Evolutionary conservation across 2,113 vertebrate genomes (phyloP).

Genomic region (Aegithalos caudatus): DNA sequence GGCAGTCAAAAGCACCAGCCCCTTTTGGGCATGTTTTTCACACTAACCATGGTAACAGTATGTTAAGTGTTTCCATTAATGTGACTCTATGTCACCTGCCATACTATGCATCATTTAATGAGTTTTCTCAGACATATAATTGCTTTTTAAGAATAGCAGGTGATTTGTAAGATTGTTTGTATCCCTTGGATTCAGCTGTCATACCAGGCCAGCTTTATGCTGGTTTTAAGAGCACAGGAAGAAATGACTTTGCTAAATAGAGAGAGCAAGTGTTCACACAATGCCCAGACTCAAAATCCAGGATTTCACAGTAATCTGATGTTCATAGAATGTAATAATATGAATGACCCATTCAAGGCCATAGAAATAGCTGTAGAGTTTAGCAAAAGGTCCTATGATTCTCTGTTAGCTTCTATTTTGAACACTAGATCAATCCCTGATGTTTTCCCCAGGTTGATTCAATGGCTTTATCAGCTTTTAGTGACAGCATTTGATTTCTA

Average conservation of each 20-base stretch:
- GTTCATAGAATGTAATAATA: background rate
- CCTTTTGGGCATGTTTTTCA: constrained; percentile 11
- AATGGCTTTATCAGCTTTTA: background rate
- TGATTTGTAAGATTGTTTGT: background rate
- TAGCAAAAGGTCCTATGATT: background rate
- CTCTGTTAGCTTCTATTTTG: background rate
- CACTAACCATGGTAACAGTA: constrained; percentile 8
- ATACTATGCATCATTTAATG: constrained; percentile 27
- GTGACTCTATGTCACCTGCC: background rate
- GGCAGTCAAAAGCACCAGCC: background rate
- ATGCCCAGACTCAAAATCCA: background rate
- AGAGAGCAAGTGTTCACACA: background rate
- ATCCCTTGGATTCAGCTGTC: background rate
- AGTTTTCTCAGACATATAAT: constrained; percentile 14
- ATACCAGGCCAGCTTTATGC: background rate
- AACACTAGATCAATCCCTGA: background rate
- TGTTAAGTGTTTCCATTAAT: constrained; percentile 11
- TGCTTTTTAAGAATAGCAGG: constrained; percentile 23
- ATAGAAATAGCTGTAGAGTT: background rate
- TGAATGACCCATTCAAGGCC: background rate
- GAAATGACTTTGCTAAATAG: background rate
- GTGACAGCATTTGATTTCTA: constrained; percentile 2
- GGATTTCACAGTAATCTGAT: background rate
- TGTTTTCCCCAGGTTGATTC: background rate
- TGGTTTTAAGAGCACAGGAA: background rate